Conservation (phyloP, 2,113 vertebrate species). For the Psephotus haematonotus region DNA sequence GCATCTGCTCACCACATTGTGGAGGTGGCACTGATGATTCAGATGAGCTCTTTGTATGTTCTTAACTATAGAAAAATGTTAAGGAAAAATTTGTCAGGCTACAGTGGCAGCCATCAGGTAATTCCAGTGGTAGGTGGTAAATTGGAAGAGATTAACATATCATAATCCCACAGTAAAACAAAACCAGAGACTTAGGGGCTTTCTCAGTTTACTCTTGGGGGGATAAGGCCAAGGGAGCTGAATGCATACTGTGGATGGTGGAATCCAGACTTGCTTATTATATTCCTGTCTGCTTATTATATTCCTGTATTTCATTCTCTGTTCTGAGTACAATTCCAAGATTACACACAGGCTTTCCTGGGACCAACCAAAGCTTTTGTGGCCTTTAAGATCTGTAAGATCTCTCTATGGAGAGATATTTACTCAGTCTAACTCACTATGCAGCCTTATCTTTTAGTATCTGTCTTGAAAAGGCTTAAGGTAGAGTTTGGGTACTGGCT, state of each 20-base stretch:
- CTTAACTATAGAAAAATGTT: neutral
- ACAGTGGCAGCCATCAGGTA: neutral
- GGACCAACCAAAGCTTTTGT: neutral
- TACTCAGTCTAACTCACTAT: neutral
- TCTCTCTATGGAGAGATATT: neutral
- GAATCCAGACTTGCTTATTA: neutral
- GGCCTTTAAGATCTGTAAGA: neutral
- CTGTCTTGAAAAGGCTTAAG: neutral
- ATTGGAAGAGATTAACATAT: neutral
- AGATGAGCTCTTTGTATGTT: neutral
- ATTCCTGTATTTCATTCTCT: neutral
- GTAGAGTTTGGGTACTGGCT: neutral
- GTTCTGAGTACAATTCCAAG: neutral
- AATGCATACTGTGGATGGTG: neutral
- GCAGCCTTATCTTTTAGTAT: neutral
- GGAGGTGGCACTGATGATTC: neutral
- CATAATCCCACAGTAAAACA: neutral
- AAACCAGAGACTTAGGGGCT: accelerated
- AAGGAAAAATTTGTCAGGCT: neutral
- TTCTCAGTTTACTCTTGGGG: neutral
- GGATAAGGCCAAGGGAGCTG: neutral
- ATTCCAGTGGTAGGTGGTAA: neutral
- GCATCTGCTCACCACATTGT: neutral
- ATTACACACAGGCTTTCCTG: neutral
- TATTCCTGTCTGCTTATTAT: neutral